Evolutionary conservation across 2,888 invertebrate genomes (phyloP), one percentile per base, ranked within the genome.

Genomic region (Meandrusa payeni): DNA sequence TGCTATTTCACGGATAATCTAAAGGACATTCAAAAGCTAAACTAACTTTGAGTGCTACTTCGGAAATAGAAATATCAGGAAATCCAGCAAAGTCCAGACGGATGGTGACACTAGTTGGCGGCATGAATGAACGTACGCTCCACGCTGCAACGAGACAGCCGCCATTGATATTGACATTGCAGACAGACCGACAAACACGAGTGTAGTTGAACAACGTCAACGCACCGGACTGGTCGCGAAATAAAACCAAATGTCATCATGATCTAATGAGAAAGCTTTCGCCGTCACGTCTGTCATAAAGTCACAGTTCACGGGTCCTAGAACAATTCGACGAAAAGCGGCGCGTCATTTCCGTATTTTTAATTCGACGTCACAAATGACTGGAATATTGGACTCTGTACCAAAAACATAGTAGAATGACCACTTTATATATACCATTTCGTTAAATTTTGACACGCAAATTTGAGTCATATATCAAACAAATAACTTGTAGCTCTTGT

Each of bases 341-440:
- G 76, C 77, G 69, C 73, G 79, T 86, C 86, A 86, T 78, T 79
- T 85, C 85, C 82, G 75, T 83, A 81, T 75, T 77, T 76, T 78
- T 81, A 76, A 75, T 72, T 59, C 60, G 60, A 65, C 58, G 67
- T 69, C 64, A 67, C 64, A 60, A 63, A 70, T 75, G 76, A 76
- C 75, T 68, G 69, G 79, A 76, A 77, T 79, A 76, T 73, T 76
- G 78, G 76, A 76, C 78, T 66, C 65, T 66, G 71, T 69, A 77
- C 79, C 64, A 78, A 81, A 81, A 77, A 73, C 69, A 69, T 74
- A 77, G 64, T 64, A 73, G 65, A 70, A 67, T 41, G 47, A 47
- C 60, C 52, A 58, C 52, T 36, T 58, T 50, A 29, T 43, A 34
- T 44, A 6, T 48, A 46, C 42, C 26, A 41, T 50, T 50, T 40